These are phyloP conservation scores for Lindbergichthys nudifrons DNA, from an alignment of 2,797 vertebrate genomes.

Conservation along the genomic window DNA sequence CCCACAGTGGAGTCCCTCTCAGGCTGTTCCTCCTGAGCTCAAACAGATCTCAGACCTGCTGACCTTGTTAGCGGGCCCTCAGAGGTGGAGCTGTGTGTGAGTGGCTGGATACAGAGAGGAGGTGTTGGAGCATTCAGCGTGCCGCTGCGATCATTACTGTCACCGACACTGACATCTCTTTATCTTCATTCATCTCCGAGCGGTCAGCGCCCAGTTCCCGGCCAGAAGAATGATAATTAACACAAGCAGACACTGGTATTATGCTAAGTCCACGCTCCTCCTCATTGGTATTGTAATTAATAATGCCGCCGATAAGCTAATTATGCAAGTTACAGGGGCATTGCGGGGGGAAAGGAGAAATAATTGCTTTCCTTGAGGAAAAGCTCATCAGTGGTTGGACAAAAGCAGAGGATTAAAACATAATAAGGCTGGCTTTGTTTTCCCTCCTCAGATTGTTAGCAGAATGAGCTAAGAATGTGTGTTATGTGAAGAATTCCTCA, in stretches of 20 bases:
- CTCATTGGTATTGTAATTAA: slow-evolving; percentile 85
- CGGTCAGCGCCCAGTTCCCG: slow-evolving; percentile 53
- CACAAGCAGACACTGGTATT: slow-evolving; percentile 70
- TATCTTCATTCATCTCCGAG: slow-evolving; percentile 54
- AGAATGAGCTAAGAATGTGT: slow-evolving; percentile 69
- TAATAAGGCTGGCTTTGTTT: slow-evolving; percentile 78
- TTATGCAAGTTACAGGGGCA: slow-evolving; percentile 83
- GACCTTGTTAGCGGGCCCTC: slow-evolving; percentile 41
- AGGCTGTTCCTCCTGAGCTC: slow-evolving; percentile 25
- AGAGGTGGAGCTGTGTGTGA: slow-evolving; percentile 6
- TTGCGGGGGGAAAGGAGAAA: slow-evolving; percentile 75
- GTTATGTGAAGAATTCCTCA: slow-evolving; percentile 58
- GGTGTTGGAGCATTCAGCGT: slow-evolving; percentile 33
- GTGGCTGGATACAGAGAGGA: slow-evolving; percentile 23
- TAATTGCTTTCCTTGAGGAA: slow-evolving; percentile 85
- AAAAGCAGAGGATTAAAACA: slow-evolving; percentile 81
- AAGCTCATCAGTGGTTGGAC: slow-evolving; percentile 78
- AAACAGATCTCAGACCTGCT: neutral
- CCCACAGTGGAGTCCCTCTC: slow-evolving; percentile 34
- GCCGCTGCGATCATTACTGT: slow-evolving; percentile 48
- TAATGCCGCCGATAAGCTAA: slow-evolving; percentile 85
- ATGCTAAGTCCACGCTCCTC: slow-evolving; percentile 73
- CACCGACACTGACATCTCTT: slow-evolving; percentile 58
- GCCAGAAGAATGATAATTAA: slow-evolving; percentile 82
- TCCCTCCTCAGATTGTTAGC: slow-evolving; percentile 76